Conservation (phyloP, 2,113 vertebrate genomes). For the Piliocolobus tephrosceles region DNA sequence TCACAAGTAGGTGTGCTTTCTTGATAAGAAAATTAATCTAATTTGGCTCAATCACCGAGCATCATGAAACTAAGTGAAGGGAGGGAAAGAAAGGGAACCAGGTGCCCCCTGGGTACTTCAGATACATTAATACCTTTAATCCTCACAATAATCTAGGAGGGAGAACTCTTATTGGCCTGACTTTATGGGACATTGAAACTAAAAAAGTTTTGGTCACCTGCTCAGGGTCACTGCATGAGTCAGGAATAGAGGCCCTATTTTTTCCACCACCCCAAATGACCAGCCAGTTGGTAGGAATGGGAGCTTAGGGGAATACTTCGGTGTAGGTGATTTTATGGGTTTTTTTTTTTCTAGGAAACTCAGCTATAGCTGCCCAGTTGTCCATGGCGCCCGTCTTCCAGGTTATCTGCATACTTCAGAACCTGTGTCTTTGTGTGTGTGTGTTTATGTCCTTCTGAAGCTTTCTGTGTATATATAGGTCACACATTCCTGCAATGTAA, state of each 20-base stretch:
- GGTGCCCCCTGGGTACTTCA: background rate
- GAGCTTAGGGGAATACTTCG: background rate
- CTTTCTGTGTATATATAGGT: background rate
- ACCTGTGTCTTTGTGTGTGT: background rate
- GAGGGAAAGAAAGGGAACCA: background rate
- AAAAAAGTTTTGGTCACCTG: background rate
- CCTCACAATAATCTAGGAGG: background rate
- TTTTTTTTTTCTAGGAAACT: background rate
- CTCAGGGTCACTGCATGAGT: background rate
- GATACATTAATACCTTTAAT: background rate
- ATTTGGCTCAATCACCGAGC: background rate
- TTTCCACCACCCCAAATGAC: background rate
- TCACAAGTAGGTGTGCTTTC: background rate
- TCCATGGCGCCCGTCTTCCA: background rate
- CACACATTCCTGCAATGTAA: constrained; percentile 31
- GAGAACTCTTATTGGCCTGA: background rate
- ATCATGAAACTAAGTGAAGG: background rate
- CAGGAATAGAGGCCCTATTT: background rate
- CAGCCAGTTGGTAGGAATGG: background rate
- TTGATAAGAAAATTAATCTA: background rate
- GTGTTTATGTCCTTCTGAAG: background rate
- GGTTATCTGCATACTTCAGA: background rate
- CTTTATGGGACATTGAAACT: background rate
- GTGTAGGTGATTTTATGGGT: background rate
- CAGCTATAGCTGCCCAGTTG: background rate